Conservation (phyloP, 2,888 invertebrate genomes). For the Cerastis rubricosa region DNA sequence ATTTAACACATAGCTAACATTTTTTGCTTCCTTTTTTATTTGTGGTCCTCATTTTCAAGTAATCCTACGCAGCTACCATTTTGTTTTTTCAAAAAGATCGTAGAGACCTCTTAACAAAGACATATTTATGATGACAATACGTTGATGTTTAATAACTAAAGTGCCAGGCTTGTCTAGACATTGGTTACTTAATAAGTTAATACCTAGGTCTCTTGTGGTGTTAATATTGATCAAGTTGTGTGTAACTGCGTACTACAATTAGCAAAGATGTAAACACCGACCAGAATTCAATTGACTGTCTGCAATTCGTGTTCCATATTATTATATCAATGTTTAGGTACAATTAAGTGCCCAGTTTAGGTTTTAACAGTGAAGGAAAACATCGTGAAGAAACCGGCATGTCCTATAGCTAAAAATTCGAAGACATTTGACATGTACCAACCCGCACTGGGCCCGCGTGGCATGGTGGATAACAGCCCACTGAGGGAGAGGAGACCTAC, state of each 20-base stretch:
- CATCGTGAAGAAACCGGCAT: too few species aligned
- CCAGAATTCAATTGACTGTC: not conserved
- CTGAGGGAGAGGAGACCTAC: not conserved
- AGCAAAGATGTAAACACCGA: not conserved
- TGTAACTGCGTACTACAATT: too few species aligned
- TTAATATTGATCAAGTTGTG: not conserved
- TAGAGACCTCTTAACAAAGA: not conserved
- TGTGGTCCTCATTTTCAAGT: not conserved
- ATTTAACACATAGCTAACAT: not conserved
- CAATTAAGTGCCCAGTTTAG: not conserved
- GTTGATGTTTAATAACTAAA: not conserved
- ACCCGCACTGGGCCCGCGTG: too few species aligned
- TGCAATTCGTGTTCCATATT: not conserved
- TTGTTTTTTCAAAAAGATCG: not conserved
- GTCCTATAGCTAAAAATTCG: too few species aligned
- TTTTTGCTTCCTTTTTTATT: not conserved
- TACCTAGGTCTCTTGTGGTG: too few species aligned
- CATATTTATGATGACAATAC: not conserved
- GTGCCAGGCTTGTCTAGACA: not conserved
- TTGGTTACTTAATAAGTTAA: not conserved
- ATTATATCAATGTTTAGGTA: not conserved
- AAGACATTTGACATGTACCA: too few species aligned
- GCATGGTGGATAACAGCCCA: too few species aligned
- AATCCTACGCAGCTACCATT: too few species aligned
- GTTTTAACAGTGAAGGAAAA: too few species aligned